Evolutionary conservation across 2,113 vertebrate genomes (phyloP), one percentile per base, ranked within the genome.

Genomic region (Hipposideros armiger): DNA sequence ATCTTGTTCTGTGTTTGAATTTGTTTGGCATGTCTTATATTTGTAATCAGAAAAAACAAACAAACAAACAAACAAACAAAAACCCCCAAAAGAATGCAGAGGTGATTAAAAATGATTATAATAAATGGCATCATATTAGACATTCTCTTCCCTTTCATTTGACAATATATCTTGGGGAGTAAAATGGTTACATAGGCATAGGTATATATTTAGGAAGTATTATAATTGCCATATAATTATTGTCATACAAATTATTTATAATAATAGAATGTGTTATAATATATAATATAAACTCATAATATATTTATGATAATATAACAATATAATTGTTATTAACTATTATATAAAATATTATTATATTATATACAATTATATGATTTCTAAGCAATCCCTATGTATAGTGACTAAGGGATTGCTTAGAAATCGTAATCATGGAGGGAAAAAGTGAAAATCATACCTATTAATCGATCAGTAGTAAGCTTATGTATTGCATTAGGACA

Each of bases 61-160:
- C 36, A 50, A 72, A 11, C 47, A 73, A 36, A 36, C 36, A 50
- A 72, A 50, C 47, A 50, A 50, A 50, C 47, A 76, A 26, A 5
- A 36, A 36, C 36, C 0, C 10, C 36, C 14, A 3, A 89, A 45
- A 73, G 30, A 77, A 76, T 66, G 36, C 30, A 70, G 30, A 91
- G 54, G 2, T 64, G 56, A 82, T 77, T 66, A 60, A 90, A 96
- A 96, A 52, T 84, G 87, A 72, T 69, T 32, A 76, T 66, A 94
- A 54, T 67, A 85, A 93, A 78, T 69, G 70, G 14, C 3, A 67
- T 70, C 69, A 3, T 40, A 52, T 64, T 60, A 81, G 56, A 62
- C 0, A 16, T 16, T 52, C 26, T 91, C 69, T 87, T 60, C 54
- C 54, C 80, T 88, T 96, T 67, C 50, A 69, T 52, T 82, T 72